phyloP scores from a whole-genome alignment of 1,140 invertebrate species.

The Diorhabda carinulata region DNA sequence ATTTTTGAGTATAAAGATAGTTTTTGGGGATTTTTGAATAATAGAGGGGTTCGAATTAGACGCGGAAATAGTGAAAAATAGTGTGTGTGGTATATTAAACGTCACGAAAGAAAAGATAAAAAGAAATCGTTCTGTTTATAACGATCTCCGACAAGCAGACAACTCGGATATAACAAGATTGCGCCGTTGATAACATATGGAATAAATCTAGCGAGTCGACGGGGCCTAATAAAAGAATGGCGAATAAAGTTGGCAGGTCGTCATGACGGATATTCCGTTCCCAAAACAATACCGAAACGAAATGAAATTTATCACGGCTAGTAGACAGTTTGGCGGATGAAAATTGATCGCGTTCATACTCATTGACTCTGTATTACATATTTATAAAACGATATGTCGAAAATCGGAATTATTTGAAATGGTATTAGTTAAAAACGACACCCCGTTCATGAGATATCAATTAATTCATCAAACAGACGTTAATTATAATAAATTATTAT shows the following conservation, averaged over 20 bases:
- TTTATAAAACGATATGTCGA: no score
- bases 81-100: slow-evolving; percentile 1
- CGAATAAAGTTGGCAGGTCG: slow-evolving; percentile 35
- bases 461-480: no score
- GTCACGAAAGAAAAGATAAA: background rate
- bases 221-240: slow-evolving; percentile 31
- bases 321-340: slow-evolving; percentile 35
- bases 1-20: no score
- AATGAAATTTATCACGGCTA: slow-evolving; percentile 34
- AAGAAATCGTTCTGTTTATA: background rate
- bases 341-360: slow-evolving; percentile 31
- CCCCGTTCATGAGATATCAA: no score
- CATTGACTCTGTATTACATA: background rate
- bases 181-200: slow-evolving; percentile 30
- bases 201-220: slow-evolving; percentile 28
- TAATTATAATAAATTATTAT: no score
- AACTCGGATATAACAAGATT: slow-evolving; percentile 23
- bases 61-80: background rate
- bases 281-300: slow-evolving; percentile 34
- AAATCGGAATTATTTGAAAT: no score
- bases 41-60: no score
- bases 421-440: no score
- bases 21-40: no score
- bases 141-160: slow-evolving; percentile 4
- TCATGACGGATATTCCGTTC: slow-evolving; percentile 36